phyloP scores from a whole-genome alignment of 2,797 vertebrate genomes.

The Philypnodon macrostomus region DNA sequence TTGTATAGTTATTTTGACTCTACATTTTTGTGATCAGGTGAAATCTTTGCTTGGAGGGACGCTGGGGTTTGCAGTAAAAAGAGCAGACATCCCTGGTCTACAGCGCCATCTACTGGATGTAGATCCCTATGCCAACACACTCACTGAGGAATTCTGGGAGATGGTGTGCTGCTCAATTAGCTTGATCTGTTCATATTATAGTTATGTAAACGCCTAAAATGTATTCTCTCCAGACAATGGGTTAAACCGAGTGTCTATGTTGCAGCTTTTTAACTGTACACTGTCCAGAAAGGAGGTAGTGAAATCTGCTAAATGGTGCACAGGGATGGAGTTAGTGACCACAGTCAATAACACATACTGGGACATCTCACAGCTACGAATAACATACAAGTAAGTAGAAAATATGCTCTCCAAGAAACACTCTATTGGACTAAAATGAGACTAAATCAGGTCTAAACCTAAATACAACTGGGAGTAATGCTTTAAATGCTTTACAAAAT shows the following conservation, averaged over 20 bases:
- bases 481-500: too few relatives aligned
- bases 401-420: too few relatives aligned
- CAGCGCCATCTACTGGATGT: conserved; percentile 72
- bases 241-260: conserved; percentile 7
- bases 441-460: too few relatives aligned
- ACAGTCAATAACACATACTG: conserved; percentile 80
- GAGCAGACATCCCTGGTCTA: conserved; percentile 77
- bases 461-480: too few relatives aligned
- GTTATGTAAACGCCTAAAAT: background rate
- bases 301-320: conserved; percentile 70
- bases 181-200: background rate
- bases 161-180: conserved; percentile 46
- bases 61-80: conserved; percentile 81
- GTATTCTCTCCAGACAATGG: background rate
- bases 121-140: conserved; percentile 76
- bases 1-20: background rate
- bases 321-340: conserved; percentile 71
- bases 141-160: conserved; percentile 86
- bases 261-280: conserved; percentile 82
- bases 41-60: conserved; percentile 76
- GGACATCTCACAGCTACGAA: conserved; percentile 82
- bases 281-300: conserved; percentile 53
- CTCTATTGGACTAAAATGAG: too few relatives aligned
- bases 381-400: conserved; percentile 82
- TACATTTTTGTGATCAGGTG: conserved; percentile 40